These are phyloP conservation scores for Oscheius sp. DNA, from an alignment of 2,888 invertebrate species.

Conservation along the genomic window DNA sequence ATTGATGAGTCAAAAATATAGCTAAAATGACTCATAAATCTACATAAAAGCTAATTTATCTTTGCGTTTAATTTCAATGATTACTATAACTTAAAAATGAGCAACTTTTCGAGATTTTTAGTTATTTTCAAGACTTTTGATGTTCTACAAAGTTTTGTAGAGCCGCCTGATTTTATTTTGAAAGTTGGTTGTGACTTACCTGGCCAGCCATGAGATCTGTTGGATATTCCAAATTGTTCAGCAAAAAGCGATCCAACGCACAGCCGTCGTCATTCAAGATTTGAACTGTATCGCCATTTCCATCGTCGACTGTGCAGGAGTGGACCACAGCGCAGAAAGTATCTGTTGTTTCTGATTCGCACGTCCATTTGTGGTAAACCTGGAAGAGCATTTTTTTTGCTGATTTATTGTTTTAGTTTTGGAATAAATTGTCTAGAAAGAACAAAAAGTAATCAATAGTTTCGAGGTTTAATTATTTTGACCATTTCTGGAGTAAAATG, in stretches of 20 bases:
- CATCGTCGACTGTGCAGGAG: slow-evolving; percentile 66
- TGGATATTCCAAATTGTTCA: slow-evolving; percentile 67
- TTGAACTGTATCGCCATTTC: slow-evolving; percentile 60
- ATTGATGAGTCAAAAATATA: neutral
- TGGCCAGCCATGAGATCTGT: slow-evolving; percentile 65
- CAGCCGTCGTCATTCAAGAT: slow-evolving; percentile 61
- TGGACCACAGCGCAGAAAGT: slow-evolving; percentile 68
- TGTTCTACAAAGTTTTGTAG: no score
- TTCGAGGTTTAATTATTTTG: no score
- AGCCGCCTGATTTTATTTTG: no score
- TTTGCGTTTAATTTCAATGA: no score
- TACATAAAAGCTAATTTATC: no score
- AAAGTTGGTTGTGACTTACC: neutral
- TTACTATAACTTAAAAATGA: no score
- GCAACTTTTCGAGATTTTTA: no score
- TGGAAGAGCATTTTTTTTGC: neutral
- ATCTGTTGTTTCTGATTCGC: slow-evolving; percentile 64
- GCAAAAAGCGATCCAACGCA: slow-evolving; percentile 60
- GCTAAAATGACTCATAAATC: neutral
- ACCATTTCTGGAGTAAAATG: no score
- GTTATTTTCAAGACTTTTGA: no score
- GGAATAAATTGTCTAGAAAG: no score
- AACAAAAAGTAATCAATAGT: no score
- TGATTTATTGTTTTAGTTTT: no score
- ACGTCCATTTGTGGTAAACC: slow-evolving; percentile 66